phyloP scores from a whole-genome alignment of 2,113 vertebrate species.

The Datnioides undecimradiatus region DNA sequence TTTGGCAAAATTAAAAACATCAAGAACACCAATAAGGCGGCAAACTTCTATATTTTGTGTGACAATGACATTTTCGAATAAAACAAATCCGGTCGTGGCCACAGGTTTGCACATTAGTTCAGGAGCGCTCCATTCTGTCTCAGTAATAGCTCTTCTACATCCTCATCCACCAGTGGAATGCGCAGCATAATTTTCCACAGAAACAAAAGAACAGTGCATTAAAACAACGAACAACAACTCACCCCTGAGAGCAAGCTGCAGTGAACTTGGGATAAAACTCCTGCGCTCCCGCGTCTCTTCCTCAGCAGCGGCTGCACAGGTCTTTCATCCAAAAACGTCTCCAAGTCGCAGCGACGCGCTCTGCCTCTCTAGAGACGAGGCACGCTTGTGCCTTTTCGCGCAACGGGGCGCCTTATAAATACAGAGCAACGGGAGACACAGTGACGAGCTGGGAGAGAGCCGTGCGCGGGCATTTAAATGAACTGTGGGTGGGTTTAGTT shows the following conservation, averaged over 20 bases:
- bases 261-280: slow-evolving; percentile 74
- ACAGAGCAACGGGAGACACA: slow-evolving; percentile 75
- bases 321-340: slow-evolving; percentile 61
- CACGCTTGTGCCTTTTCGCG: slow-evolving; percentile 72
- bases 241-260: slow-evolving; percentile 70
- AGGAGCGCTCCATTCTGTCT: slow-evolving; percentile 3
- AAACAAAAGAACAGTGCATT: neutral
- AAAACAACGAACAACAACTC: slow-evolving; percentile 48
- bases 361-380: slow-evolving; percentile 79
- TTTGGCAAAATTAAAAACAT: neutral
- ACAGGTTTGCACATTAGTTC: slow-evolving; percentile 27
- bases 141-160: neutral
- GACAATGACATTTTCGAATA: no score
- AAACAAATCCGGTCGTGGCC: neutral
- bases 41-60: neutral
- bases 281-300: slow-evolving; percentile 52
- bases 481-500: slow-evolving; percentile 86
- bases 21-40: neutral
- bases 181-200: slow-evolving; percentile 21
- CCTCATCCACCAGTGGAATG: slow-evolving; percentile 48
- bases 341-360: slow-evolving; percentile 65
- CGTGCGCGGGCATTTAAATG: slow-evolving; percentile 86
- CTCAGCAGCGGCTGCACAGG: slow-evolving; percentile 43
- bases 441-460: slow-evolving; percentile 81
- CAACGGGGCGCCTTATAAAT: slow-evolving; percentile 82